Evolutionary conservation across 2,888 invertebrate species (phyloP), one percentile per base, ranked within the genome.

Genomic region (Pycnomerus fuliginosus): DNA sequence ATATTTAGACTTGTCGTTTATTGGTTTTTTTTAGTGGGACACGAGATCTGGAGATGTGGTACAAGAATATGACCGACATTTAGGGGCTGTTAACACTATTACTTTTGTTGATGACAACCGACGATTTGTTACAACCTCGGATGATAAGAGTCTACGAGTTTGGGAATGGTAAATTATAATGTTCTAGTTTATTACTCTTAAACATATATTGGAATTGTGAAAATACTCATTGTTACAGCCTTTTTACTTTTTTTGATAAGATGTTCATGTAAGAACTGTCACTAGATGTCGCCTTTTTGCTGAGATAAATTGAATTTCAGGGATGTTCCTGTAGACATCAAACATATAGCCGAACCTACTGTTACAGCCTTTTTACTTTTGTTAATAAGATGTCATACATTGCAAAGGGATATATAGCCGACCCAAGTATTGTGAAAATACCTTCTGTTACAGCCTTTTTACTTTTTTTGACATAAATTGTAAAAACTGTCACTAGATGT

Each of bases 81-180:
- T 99, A 52, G 99, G 98, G 3, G 96, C 99, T 1, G 98, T 99
- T 1, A 99, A 99, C 71, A 88, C 95, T 0, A 97, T 99, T 61
- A 99, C 99, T 0, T 99, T 99, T 74, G 97, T 99, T 1, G 99
- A 99, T 71, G 95, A 97, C 65, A 98, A 98, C 75, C 77, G 98
- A 15, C 76, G 99, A 58, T 99, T 99, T 74, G 97, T 98, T 2
- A 95, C 98, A 10, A 98, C 99, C 0, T 98, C 98, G 0, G 99
- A 99, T 69, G 99, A 99, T 72, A 99, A 99, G 75, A 96, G 95
- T 68, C 78, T 99, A 56, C 77, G 99, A 35, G 96, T 99, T 31
- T 99, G 99, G 99, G 99, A 99, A 77, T 99, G 99, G 98, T 87
- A 65, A 69, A 78, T n/a, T n/a, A n/a, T n/a, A n/a, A n/a, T n/a